Conservation (phyloP, 2,888 invertebrate species). For the Odontothrips loti region DNA sequence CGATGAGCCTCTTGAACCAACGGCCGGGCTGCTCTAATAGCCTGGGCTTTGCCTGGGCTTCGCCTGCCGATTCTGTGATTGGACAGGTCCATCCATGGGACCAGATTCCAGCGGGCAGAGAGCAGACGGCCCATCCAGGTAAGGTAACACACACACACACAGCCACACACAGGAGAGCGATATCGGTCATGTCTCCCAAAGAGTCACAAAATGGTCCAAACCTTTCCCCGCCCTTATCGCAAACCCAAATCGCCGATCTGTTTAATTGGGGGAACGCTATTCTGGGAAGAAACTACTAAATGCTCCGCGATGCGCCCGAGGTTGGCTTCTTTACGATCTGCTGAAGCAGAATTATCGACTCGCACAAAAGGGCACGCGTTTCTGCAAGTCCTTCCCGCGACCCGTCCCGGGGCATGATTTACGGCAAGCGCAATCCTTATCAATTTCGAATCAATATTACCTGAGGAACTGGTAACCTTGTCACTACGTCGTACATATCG, state of each 20-base stretch:
- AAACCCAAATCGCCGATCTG: neutral
- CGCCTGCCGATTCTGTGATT: neutral
- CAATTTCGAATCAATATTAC: conserved; percentile 2
- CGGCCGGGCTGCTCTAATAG: neutral
- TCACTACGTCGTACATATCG: neutral
- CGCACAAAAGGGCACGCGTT: neutral
- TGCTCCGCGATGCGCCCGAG: neutral
- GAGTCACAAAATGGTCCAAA: conserved; percentile 8
- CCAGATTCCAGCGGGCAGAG: neutral
- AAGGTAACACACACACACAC: neutral
- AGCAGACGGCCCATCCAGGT: neutral
- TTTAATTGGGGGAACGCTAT: neutral
- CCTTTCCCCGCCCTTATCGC: conserved; percentile 1
- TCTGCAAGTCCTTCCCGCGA: too few species aligned
- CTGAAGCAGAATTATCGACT: neutral
- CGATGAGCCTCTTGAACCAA: neutral
- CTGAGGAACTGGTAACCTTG: neutral
- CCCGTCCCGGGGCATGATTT: neutral
- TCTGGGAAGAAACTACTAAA: neutral
- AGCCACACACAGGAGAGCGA: neutral
- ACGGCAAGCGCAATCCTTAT: neutral
- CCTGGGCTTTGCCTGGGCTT: neutral
- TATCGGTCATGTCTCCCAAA: neutral
- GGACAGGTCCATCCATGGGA: conserved; percentile 6
- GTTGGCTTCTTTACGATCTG: conserved; percentile 1